Evolutionary conservation across 2,888 invertebrate genomes (phyloP).

Genomic region (Drosophila histrio): DNA sequence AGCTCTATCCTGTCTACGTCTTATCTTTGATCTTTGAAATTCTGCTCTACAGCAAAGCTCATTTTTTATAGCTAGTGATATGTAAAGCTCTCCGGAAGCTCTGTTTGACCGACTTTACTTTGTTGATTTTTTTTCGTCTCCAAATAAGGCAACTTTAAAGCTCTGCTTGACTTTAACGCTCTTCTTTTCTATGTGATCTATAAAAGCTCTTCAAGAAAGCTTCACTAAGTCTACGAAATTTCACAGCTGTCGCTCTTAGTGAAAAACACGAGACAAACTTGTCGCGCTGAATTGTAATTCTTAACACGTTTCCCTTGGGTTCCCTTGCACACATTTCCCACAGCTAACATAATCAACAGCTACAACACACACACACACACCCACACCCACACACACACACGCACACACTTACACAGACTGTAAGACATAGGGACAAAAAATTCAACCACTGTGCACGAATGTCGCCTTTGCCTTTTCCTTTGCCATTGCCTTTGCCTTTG

Average conservation of each 20-base stretch:
- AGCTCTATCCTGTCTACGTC: too few relatives aligned
- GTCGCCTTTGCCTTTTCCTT: constrained; percentile 22
- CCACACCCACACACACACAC: constrained; percentile 10
- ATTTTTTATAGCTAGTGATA: too few relatives aligned
- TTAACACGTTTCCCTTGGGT: constrained; percentile 37
- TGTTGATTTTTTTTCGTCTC: background rate
- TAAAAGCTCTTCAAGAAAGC: background rate
- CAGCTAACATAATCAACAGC: constrained; percentile 38
- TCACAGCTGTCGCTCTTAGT: background rate
- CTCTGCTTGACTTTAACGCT: background rate
- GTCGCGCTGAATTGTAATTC: constrained; percentile 33
- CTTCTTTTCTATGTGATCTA: background rate
- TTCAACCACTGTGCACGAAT: constrained; percentile 35
- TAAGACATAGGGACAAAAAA: background rate
- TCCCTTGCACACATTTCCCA: constrained; percentile 53
- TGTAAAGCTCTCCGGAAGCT: background rate
- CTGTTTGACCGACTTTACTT: background rate
- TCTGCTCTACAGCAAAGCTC: too few relatives aligned
- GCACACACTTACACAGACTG: background rate
- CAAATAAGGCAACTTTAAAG: background rate
- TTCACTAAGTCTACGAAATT: background rate
- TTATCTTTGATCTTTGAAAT: too few relatives aligned
- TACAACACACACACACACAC: constrained; percentile 6
- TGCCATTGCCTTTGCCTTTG: constrained; percentile 13
- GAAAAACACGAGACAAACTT: constrained; percentile 4